Percentiles rank a stretch among this genome's conserved stretches.
Conservation (phyloP, 1,140 invertebrate species). For the Melitaea cinxia region DNA sequence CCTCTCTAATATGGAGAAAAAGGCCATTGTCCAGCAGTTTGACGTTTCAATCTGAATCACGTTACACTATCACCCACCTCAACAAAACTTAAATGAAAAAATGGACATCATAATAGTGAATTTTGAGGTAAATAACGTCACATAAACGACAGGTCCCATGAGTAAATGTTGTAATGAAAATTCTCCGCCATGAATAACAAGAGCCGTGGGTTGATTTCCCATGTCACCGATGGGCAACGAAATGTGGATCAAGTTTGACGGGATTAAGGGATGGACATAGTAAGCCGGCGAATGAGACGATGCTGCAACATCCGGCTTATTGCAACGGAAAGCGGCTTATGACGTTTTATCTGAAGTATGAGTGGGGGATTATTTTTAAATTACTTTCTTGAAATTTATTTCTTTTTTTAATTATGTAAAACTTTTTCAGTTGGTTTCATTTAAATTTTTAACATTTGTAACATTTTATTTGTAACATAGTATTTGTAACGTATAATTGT, state of each 20-base stretch:
- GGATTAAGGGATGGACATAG: constrained; percentile 19
- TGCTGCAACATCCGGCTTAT: constrained; percentile 17
- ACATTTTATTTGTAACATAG: too few relatives aligned
- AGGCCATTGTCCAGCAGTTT: too few relatives aligned
- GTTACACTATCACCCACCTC: too few relatives aligned
- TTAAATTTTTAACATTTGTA: neutral
- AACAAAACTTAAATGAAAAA: neutral
- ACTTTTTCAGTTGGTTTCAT: neutral
- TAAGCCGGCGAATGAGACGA: constrained; percentile 16
- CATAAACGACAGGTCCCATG: neutral
- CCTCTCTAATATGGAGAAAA: too few relatives aligned
- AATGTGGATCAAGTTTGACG: constrained; percentile 35
- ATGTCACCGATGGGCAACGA: constrained; percentile 31
- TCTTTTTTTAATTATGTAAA: too few relatives aligned
- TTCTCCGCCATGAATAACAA: constrained; percentile 48
- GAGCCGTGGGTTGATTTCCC: constrained; percentile 48
- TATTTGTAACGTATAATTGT: too few relatives aligned
- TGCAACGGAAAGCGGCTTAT: constrained; percentile 18
- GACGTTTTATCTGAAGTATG: constrained; percentile 11
- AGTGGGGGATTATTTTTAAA: constrained; percentile 11
- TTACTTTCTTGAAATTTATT: neutral
- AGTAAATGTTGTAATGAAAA: constrained; percentile 7
- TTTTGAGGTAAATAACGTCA: neutral
- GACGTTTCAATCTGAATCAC: too few relatives aligned
- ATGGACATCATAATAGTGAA: neutral